These are phyloP conservation scores for Cottoperca gobio DNA, from an alignment of 2,797 vertebrate genomes.

Conservation along the genomic window DNA sequence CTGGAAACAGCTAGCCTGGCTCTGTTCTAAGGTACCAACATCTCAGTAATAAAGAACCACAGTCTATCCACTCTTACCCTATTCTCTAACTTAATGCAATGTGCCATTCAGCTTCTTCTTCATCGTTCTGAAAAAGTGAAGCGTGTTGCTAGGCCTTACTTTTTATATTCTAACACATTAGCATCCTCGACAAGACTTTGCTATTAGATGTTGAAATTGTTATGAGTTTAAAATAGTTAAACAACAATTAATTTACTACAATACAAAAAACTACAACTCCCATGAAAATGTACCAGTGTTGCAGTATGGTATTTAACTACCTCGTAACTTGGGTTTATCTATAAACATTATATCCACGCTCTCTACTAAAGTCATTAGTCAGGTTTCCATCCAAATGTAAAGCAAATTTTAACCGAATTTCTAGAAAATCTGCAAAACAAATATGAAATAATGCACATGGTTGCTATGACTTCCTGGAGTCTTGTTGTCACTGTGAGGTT, in stretches of 20 bases:
- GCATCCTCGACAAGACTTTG: not conserved
- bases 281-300: not conserved
- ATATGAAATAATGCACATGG: too few species aligned
- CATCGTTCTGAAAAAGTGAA: not conserved
- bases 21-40: not conserved
- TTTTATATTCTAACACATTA: not conserved
- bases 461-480: not conserved
- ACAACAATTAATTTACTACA: too few species aligned
- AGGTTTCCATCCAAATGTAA: not conserved
- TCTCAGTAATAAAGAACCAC: not conserved
- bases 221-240: not conserved
- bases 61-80: not conserved
- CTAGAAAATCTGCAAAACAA: too few species aligned
- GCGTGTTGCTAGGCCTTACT: not conserved
- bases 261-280: not conserved
- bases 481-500: not conserved
- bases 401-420: too few species aligned
- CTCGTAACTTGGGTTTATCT: not conserved
- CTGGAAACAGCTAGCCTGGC: not conserved
- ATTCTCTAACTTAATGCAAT: not conserved
- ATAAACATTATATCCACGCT: not conserved
- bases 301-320: not conserved
- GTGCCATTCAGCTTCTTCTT: not conserved
- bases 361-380: not conserved
- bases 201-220: not conserved